These are phyloP conservation scores for Chrysina gloriosa DNA, from an alignment of 2,888 invertebrate species.

Conservation along the genomic window DNA sequence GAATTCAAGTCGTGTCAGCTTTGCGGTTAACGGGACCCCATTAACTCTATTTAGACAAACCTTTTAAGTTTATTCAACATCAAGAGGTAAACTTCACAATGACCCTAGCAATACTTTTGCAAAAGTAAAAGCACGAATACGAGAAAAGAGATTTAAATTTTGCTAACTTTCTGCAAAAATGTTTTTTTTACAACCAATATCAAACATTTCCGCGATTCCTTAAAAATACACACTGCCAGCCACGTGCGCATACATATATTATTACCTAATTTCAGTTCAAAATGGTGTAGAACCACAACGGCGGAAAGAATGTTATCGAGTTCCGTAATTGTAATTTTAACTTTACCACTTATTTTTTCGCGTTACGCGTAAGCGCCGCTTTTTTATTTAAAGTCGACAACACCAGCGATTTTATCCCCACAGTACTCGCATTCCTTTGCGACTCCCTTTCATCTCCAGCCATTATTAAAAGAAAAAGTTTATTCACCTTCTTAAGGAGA, in stretches of 20 bases:
- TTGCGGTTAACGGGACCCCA: too few species aligned
- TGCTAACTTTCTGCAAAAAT: too few species aligned
- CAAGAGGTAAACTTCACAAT: too few species aligned
- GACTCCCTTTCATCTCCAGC: constrained; percentile 23
- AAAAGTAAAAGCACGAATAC: too few species aligned
- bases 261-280: background rate
- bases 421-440: background rate
- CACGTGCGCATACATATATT: background rate
- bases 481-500: constrained; percentile 28
- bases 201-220: too few species aligned
- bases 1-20: too few species aligned
- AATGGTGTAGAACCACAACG: background rate
- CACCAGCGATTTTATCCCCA: constrained; percentile 4
- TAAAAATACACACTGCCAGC: too few species aligned
- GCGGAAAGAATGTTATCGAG: background rate
- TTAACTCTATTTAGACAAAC: too few species aligned
- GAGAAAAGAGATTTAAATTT: too few species aligned
- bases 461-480: constrained; percentile 29
- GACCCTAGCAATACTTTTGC: too few species aligned
- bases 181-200: too few species aligned
- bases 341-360: constrained; percentile 25
- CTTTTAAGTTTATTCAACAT: too few species aligned
- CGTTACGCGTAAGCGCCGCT: background rate
- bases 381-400: constrained; percentile 3
- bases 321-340: constrained; percentile 26